Conservation (phyloP, 2,888 invertebrate species). For the Spodoptera littoralis region DNA sequence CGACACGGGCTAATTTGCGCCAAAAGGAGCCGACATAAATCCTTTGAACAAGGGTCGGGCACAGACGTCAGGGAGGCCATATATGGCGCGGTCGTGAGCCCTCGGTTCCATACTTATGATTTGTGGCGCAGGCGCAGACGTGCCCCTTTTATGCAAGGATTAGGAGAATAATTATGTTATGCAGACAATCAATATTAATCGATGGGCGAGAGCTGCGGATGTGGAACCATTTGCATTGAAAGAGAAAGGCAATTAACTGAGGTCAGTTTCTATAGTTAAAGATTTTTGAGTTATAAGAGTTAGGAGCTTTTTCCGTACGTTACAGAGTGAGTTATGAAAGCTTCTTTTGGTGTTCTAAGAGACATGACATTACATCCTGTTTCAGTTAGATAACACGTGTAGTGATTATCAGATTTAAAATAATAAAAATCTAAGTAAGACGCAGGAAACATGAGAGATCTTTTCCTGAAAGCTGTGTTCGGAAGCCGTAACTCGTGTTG, state of each 20-base stretch:
- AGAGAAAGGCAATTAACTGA: background rate
- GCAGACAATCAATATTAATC: constrained; percentile 36
- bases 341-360: too few species aligned
- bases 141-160: constrained; percentile 48
- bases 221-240: background rate
- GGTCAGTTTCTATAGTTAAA: too few species aligned
- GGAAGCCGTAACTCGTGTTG: constrained; percentile 36
- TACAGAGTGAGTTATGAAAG: too few species aligned
- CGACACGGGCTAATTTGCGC: constrained; percentile 84
- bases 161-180: constrained; percentile 57
- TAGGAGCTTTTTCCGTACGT: too few species aligned
- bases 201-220: constrained; percentile 8
- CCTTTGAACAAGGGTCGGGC: constrained; percentile 76
- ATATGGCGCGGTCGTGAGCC: constrained; percentile 84
- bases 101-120: constrained; percentile 80
- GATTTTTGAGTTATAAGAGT: too few species aligned
- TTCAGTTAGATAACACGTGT: too few species aligned
- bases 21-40: constrained; percentile 85
- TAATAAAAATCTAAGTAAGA: too few species aligned
- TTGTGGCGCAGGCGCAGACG: constrained; percentile 69
- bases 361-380: too few species aligned
- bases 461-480: constrained; percentile 24
- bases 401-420: too few species aligned
- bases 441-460: background rate
- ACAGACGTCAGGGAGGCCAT: constrained; percentile 76